phyloP scores from a whole-genome alignment of 2,113 vertebrate species.

The Lates calcarifer region DNA sequence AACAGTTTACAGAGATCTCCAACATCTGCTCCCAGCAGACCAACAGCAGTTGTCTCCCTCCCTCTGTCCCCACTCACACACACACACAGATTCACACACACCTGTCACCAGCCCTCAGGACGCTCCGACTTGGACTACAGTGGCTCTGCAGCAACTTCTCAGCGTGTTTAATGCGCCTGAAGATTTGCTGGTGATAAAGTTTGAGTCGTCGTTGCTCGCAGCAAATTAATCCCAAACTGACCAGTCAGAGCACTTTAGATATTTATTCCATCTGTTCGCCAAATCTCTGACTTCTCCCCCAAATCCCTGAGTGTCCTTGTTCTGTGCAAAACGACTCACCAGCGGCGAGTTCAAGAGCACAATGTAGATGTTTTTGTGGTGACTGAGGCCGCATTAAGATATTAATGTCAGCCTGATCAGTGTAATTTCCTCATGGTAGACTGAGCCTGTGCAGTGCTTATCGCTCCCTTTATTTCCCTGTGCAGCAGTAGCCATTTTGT shows the following conservation, averaged over 20 bases:
- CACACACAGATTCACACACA: constrained; percentile 59
- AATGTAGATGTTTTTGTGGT: not conserved
- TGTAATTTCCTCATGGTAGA: not conserved
- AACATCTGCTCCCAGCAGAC: constrained; percentile 83
- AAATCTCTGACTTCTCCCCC: not conserved
- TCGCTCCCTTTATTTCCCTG: not conserved
- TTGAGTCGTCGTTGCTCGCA: not conserved
- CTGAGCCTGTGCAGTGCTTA: not conserved
- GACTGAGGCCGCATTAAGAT: not conserved
- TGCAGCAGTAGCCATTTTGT: not conserved
- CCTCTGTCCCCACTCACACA: constrained; percentile 58
- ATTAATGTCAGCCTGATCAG: not conserved
- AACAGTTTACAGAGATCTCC: constrained; percentile 82
- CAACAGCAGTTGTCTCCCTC: constrained; percentile 76
- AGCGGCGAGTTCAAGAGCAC: not conserved
- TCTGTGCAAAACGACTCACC: not conserved
- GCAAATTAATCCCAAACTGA: constrained; percentile 39
- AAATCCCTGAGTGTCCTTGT: not conserved
- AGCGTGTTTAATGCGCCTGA: constrained; percentile 24
- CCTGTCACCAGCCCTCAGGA: constrained; percentile 76
- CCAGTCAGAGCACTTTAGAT: not conserved
- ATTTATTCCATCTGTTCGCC: constrained; percentile 34
- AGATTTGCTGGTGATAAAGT: constrained; percentile 30
- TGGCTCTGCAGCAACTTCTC: constrained; percentile 40
- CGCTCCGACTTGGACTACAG: constrained; percentile 8